A percentile compares a stretch with the other conserved stretches of the same genome.
These are phyloP conservation scores for Calonectris borealis DNA, from an alignment of 2,113 vertebrate genomes.

Conservation along the genomic window DNA sequence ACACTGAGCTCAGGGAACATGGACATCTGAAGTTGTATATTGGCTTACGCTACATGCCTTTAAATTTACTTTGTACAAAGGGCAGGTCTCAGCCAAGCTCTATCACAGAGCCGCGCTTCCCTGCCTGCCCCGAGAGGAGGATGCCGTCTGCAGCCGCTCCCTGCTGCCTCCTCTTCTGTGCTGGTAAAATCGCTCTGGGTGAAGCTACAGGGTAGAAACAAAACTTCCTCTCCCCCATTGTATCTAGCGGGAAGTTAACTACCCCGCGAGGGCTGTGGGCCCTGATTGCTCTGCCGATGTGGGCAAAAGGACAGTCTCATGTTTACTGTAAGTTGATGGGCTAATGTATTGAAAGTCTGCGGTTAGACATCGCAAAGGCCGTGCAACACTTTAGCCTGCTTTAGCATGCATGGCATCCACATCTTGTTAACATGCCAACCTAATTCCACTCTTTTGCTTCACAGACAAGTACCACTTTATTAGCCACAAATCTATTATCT, in stretches of 20 bases:
- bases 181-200: background rate
- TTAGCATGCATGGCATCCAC: background rate
- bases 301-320: background rate
- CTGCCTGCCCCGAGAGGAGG: background rate
- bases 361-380: background rate
- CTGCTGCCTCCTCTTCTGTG: background rate
- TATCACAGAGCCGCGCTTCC: fast-evolving
- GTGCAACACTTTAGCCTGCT: background rate
- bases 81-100: background rate
- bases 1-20: background rate
- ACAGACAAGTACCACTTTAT: constrained; percentile 69
- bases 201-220: background rate
- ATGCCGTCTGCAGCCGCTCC: background rate
- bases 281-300: background rate
- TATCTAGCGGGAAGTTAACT: background rate
- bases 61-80: background rate
- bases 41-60: fast-evolving
- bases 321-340: background rate
- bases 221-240: background rate
- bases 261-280: background rate
- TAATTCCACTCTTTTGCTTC: constrained; percentile 68
- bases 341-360: background rate
- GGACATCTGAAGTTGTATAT: background rate
- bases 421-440: constrained; percentile 49
- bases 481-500: constrained; percentile 60